Evolutionary conservation across 2,888 invertebrate species (phyloP), one percentile per base, ranked within the genome.

Genomic region (Elmis aenea): DNA sequence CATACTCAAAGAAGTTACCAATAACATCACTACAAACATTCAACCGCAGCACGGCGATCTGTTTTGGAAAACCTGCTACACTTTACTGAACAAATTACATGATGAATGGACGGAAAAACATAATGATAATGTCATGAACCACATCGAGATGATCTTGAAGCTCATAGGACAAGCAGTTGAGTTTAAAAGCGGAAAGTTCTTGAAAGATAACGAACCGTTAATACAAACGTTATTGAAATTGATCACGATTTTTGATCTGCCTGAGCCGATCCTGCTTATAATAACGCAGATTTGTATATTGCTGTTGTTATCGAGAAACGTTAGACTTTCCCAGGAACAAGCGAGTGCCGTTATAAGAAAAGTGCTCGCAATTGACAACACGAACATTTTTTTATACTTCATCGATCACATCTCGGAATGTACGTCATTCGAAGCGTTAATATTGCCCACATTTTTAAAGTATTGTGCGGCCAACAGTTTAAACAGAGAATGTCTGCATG

Each of bases 321-420:
- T 83, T 0, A 76, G 76, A 30, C 64, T 89, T 6, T 75, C 79
- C 2, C 88, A 88, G 65, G 80, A 88, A 58, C 78, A 81, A 57
- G 78, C 84, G 0, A 80, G 81, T 18, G 72, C 76, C n/a, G 67
- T 88, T 32, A 74, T 82, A 1, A 74, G 77, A 52, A 81, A 79
- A 45, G 67, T 82, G 13, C 60, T 86, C 15, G 70, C 71, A 6
- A 60, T 81, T 6, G 69, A 74, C 5, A 70, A 77, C 33, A 71
- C 73, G 26, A 65, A 69, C 16, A 71, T 83, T 10, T 69, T 81
- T 16, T 72, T 83, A 29, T 70, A 75, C 35, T 81, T 85, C 55
- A 75, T 85, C 2, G 74, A 79, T 52, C 75, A 78, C 61, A 75
- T 86, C 2, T 71, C 76, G 20, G 63, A 72, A 16, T 83, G 81